A percentile compares a stretch with the other conserved stretches of the same genome.
Evolutionary conservation across 2,113 vertebrate species (phyloP).

Genomic region (Setophaga coronata): DNA sequence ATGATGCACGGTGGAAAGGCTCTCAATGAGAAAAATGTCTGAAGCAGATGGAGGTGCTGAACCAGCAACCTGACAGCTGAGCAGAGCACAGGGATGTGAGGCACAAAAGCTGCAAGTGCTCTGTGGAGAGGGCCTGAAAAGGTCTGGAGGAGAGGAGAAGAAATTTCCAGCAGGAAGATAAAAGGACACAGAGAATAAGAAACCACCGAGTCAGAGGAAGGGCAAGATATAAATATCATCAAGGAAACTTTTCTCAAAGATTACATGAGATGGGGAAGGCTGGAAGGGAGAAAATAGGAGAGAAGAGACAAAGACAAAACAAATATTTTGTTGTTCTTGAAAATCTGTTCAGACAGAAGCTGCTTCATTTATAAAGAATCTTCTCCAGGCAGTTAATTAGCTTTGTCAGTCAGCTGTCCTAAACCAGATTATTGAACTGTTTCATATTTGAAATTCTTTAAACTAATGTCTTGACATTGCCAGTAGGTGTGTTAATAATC

Average conservation of each 20-base stretch:
- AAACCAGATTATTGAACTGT: conserved; percentile 67
- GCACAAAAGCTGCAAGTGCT: not conserved
- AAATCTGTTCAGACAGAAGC: conserved; percentile 57
- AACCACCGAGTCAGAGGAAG: not conserved
- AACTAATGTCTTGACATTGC: conserved; percentile 68
- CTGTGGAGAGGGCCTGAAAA: not conserved
- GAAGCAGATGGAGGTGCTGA: not conserved
- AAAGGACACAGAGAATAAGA: not conserved
- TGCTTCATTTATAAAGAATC: conserved; percentile 60
- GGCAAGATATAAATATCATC: not conserved
- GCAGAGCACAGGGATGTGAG: not conserved
- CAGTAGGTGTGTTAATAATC: conserved; percentile 72
- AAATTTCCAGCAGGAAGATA: not conserved
- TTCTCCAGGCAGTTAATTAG: conserved; percentile 71
- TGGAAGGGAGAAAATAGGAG: not conserved
- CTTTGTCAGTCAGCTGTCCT: conserved; percentile 70
- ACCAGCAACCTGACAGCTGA: not conserved
- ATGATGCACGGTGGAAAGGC: not conserved
- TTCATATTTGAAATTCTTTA: conserved; percentile 70
- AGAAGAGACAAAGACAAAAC: conserved; percentile 1
- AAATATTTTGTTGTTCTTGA: conserved; percentile 31
- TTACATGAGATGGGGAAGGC: not conserved
- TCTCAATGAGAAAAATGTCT: not conserved
- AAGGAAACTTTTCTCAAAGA: not conserved
- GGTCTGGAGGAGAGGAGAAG: not conserved